Conservation (phyloP, 2,797 vertebrate genomes). For the Triplophysa yarkandensis region DNA sequence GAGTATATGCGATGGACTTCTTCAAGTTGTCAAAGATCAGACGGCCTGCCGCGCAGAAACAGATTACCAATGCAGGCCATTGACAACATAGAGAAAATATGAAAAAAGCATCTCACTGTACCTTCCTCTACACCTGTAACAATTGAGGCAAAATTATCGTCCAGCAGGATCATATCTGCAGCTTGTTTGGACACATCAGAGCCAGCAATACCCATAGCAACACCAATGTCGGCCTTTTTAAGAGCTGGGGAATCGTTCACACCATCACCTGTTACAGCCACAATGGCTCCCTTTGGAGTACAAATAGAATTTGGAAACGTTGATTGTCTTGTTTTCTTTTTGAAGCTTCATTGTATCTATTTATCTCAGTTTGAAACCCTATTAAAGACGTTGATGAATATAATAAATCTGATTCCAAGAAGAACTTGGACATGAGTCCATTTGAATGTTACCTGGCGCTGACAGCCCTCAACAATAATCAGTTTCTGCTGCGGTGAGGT, state of each 20-base stretch:
- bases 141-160: slow-evolving; percentile 88
- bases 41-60: slow-evolving; percentile 70
- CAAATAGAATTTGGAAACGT: not conserved
- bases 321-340: too few relatives aligned
- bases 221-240: slow-evolving; percentile 88
- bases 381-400: too few relatives aligned
- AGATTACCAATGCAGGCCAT: not conserved
- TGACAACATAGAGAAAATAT: not conserved
- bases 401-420: too few relatives aligned
- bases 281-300: slow-evolving; percentile 80
- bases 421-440: not conserved
- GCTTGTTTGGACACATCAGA: slow-evolving; percentile 88
- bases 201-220: slow-evolving; percentile 88
- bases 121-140: slow-evolving; percentile 89
- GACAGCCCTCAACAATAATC: slow-evolving; percentile 88
- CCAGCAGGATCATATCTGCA: slow-evolving; percentile 87
- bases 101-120: slow-evolving; percentile 49
- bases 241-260: slow-evolving; percentile 88
- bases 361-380: too few relatives aligned
- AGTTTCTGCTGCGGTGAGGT: slow-evolving; percentile 89
- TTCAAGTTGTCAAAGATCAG: slow-evolving; percentile 91
- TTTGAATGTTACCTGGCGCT: slow-evolving; percentile 76
- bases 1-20: slow-evolving; percentile 88
- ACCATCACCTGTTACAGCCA: slow-evolving; percentile 86
- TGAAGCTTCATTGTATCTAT: too few relatives aligned